These are phyloP conservation scores for Lasioglossum marginatum DNA, from an alignment of 2,888 invertebrate species.

Conservation along the genomic window DNA sequence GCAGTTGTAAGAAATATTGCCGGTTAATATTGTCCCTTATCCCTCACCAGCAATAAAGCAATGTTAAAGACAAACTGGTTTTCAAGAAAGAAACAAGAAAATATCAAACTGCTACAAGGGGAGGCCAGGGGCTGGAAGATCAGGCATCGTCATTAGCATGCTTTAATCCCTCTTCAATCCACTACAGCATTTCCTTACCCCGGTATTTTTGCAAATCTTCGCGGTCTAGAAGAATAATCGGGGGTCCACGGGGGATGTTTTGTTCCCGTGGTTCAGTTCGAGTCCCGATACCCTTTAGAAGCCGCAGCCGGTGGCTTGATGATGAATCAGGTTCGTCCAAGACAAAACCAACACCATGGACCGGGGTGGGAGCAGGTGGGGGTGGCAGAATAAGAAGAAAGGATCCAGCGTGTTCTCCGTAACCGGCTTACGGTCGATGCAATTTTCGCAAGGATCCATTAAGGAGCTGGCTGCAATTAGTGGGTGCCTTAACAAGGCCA, in stretches of 20 bases:
- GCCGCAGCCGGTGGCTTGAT: conserved; percentile 17
- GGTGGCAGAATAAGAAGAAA: conserved; percentile 49
- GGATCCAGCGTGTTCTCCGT: conserved; percentile 56
- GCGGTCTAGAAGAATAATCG: not conserved
- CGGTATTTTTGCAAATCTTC: not conserved
- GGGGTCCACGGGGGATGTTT: not conserved
- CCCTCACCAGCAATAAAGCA: not conserved
- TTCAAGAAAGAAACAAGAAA: not conserved
- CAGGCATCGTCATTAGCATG: not conserved
- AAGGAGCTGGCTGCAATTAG: conserved; percentile 78
- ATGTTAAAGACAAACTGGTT: not conserved
- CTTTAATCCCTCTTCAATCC: not conserved
- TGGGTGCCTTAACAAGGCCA: conserved; percentile 78
- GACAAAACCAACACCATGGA: conserved; percentile 39
- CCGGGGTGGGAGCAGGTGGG: not conserved
- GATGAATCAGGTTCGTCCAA: conserved; percentile 38
- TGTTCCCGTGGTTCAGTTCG: not conserved
- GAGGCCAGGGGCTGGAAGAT: not conserved
- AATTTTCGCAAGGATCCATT: conserved; percentile 80
- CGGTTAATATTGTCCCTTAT: not conserved
- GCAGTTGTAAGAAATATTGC: too few relatives aligned
- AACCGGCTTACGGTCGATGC: conserved; percentile 76
- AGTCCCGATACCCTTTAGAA: conserved; percentile 27
- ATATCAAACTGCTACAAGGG: not conserved
- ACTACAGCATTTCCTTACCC: not conserved